Evolutionary conservation across 1,140 invertebrate genomes (phyloP).

Genomic region (Trichonephila clavata): DNA sequence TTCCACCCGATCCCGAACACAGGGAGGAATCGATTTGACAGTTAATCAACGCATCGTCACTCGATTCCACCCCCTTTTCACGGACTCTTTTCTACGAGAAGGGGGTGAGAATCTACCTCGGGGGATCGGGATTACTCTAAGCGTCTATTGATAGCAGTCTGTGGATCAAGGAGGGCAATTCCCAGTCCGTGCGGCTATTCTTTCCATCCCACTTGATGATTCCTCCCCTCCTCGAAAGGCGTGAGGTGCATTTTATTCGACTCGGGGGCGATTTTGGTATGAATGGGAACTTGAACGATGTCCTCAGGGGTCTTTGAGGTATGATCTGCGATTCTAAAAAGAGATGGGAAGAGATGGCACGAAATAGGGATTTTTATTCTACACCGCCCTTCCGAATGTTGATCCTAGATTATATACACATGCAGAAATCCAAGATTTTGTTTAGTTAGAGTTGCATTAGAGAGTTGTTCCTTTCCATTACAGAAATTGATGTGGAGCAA

Average conservation of each 20-base stretch:
- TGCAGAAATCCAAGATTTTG: too few relatives aligned
- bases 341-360: too few relatives aligned
- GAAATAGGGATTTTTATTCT: too few relatives aligned
- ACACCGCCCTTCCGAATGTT: too few relatives aligned
- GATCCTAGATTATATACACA: too few relatives aligned
- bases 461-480: too few relatives aligned
- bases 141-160: constrained; percentile 43
- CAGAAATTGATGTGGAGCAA: too few relatives aligned
- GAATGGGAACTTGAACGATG: not conserved
- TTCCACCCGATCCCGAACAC: not conserved
- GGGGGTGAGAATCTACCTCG: not conserved
- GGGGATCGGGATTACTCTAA: constrained; percentile 42
- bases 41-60: constrained; percentile 70
- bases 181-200: not conserved
- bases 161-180: constrained; percentile 5
- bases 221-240: not conserved
- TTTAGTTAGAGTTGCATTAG: too few relatives aligned
- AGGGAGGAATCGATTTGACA: not conserved
- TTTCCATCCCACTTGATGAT: constrained; percentile 25
- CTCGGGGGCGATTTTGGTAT: too few relatives aligned
- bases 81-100: not conserved
- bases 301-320: too few relatives aligned
- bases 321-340: too few relatives aligned
- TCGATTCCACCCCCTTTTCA: not conserved
- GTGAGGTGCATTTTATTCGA: constrained; percentile 45